Base-by-base conservation (phyloP, 2,888 invertebrate genomes). In the Tridacna gigas region DNA sequence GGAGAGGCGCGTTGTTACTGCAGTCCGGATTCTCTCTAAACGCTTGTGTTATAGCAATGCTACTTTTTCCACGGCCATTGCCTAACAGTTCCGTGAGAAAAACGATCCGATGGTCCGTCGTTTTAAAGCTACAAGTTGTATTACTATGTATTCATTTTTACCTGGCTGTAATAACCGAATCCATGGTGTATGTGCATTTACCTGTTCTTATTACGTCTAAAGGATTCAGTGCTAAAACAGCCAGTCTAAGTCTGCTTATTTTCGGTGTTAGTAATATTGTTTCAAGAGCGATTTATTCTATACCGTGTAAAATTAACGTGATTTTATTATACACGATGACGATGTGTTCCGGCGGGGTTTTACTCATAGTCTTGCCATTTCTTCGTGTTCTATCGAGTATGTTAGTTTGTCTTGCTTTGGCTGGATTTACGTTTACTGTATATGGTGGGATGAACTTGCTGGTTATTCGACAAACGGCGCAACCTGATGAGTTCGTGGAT, bases 351-450 rank as follows among this genome's bases (percentile, higher is more conserved):
- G 51, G 71, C 25, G 71, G 71, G 9, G 56, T 26, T 9, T 47
- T 71, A 3, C 12, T 71, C 12, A 25, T 71, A 13, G 20, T 47
- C 22, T 9, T 71, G n/a, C 47, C 71, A 26, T 26, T 51, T 51
- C 26, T 71, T 13, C 28, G 7, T 15, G 18, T 15, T 26, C 45
- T 71, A 15, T 15, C n/a, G 25, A 51, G 45, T 9, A 71, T 71
- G 15, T 26, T 71, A 22, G n/a, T 51, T 9, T 71, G 71, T 20
- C 25, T 71, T n/a, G 71, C 51, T 11, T 48, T 26, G 1, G 51
- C 22, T 12, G 71, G 71, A 13, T 71, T 71, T 71, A 71, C 71
- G 51, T 71, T 71, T 48, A 71, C 51, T n/a, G 51, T 71, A 25
- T 71, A 22, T 51, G 71, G 71, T 22, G 71, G 71, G 4, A 18